Percentiles rank a stretch among this genome's conserved stretches.
Evolutionary conservation across 1,140 invertebrate species (phyloP).

Genomic region (Gerris buenoi): DNA sequence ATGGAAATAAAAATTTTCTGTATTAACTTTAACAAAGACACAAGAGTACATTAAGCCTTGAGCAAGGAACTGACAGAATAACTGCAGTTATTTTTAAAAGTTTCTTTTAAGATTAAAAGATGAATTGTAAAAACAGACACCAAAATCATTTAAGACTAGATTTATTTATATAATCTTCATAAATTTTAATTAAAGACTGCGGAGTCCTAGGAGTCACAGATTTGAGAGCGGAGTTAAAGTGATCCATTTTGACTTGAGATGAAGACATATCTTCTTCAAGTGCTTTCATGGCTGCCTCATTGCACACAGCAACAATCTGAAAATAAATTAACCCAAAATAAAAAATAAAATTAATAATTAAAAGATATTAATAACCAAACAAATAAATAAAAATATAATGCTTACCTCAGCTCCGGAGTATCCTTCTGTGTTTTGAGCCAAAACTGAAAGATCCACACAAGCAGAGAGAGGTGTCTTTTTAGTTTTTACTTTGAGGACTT

Average conservation of each 20-base stretch:
- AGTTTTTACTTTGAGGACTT: slow-evolving; percentile 56
- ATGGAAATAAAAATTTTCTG: too few relatives aligned
- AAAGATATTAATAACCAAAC: too few relatives aligned
- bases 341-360: neutral
- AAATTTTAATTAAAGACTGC: slow-evolving; percentile 45
- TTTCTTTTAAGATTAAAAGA: too few relatives aligned
- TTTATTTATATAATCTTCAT: slow-evolving; percentile 40
- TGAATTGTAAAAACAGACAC: too few relatives aligned
- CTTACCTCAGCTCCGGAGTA: slow-evolving; percentile 79
- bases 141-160: neutral
- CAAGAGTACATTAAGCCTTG: too few relatives aligned
- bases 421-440: slow-evolving; percentile 49
- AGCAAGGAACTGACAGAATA: too few relatives aligned
- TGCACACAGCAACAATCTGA: slow-evolving; percentile 58
- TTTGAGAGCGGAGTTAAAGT: slow-evolving; percentile 54
- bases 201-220: slow-evolving; percentile 56
- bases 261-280: slow-evolving; percentile 53
- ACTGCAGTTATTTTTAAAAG: too few relatives aligned
- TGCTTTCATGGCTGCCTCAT: slow-evolving; percentile 68
- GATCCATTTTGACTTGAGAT: slow-evolving; percentile 33
- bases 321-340: neutral
- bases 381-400: too few relatives aligned
- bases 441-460: slow-evolving; percentile 42
- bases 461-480: slow-evolving; percentile 40
- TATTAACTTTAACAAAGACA: too few relatives aligned